These are phyloP conservation scores for Cantharis flavilabris DNA, from an alignment of 2,888 invertebrate genomes.

Conservation along the genomic window DNA sequence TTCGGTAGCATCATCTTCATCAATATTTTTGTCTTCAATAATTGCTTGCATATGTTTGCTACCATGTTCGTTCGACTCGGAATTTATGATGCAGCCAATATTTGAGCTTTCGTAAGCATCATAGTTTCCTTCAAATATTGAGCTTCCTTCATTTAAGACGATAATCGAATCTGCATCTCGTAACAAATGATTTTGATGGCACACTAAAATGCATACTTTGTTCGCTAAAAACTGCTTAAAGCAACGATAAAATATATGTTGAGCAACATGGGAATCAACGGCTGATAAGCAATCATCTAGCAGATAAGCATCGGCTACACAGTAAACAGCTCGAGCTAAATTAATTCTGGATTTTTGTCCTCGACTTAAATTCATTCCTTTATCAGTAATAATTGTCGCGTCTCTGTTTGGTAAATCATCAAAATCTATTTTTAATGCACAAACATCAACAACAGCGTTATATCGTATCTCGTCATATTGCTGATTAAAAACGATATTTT, in stretches of 20 bases:
- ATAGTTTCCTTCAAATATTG: constrained; percentile 65
- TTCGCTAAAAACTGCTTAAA: constrained; percentile 61
- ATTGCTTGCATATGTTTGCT: not conserved
- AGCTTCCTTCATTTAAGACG: constrained; percentile 60
- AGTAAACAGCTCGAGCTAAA: constrained; percentile 73
- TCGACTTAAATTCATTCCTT: constrained; percentile 76
- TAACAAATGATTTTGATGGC: constrained; percentile 67
- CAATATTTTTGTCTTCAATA: not conserved
- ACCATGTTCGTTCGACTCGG: not conserved
- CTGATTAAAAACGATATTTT: constrained; percentile 76
- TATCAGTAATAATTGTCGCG: constrained; percentile 74
- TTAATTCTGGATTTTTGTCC: constrained; percentile 80
- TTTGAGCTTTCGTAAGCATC: not conserved
- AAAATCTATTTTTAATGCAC: constrained; percentile 69
- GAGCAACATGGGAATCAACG: constrained; percentile 73
- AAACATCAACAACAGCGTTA: constrained; percentile 63
- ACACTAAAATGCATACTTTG: constrained; percentile 65
- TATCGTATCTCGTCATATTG: constrained; percentile 60
- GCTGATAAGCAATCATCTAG: constrained; percentile 79
- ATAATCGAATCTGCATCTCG: constrained; percentile 58
- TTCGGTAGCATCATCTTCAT: not conserved
- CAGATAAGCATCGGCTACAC: constrained; percentile 73
- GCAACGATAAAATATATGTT: constrained; percentile 71
- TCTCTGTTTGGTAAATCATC: constrained; percentile 75
- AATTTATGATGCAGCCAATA: not conserved